Evolutionary conservation across 2,113 vertebrate genomes (phyloP).

Genomic region (Solenodon paradoxus): DNA sequence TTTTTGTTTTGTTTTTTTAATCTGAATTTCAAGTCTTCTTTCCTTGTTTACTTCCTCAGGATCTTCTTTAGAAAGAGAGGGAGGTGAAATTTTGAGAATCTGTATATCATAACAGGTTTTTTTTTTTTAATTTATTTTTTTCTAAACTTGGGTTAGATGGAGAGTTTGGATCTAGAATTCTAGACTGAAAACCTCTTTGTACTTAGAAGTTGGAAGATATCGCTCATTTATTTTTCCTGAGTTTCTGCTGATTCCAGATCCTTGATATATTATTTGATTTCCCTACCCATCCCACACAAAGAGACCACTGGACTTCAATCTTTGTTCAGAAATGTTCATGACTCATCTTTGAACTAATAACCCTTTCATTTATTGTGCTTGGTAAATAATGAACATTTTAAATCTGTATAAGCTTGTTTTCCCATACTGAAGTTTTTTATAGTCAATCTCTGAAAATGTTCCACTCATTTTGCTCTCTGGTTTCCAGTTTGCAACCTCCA

Average conservation of each 20-base stretch:
- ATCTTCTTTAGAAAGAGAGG: background rate
- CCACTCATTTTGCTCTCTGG: background rate
- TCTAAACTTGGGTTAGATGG: background rate
- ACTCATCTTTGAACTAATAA: background rate
- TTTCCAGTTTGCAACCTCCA: background rate
- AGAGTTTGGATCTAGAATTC: background rate
- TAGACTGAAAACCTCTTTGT: background rate
- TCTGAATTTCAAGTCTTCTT: background rate
- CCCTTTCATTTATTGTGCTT: background rate
- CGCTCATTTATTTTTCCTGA: background rate
- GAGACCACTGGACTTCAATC: background rate
- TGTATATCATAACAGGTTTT: background rate
- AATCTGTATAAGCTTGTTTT: background rate
- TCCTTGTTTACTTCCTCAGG: background rate
- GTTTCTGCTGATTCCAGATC: background rate
- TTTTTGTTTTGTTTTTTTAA: background rate
- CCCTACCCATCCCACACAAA: background rate
- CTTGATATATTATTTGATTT: background rate
- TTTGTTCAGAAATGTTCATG: background rate
- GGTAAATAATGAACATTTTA: background rate
- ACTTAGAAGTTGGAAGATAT: background rate
- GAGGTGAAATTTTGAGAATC: background rate
- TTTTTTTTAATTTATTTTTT: no score
- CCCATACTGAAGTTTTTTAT: background rate
- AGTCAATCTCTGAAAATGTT: background rate